These are phyloP conservation scores for Eupithecia dodoneata DNA, from an alignment of 2,888 invertebrate species.

Conservation along the genomic window DNA sequence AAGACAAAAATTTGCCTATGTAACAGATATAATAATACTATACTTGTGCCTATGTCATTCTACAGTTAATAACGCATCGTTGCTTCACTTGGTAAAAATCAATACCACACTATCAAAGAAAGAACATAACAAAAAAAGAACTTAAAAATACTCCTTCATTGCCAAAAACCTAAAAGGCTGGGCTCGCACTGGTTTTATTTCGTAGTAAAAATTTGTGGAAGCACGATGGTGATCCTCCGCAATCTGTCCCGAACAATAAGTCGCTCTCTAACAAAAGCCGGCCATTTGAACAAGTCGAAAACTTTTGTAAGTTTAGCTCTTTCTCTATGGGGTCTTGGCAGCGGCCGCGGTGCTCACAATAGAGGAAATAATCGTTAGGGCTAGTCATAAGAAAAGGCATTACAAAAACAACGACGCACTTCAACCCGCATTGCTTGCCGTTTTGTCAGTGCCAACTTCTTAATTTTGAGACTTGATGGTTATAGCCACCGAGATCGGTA, in stretches of 20 bases:
- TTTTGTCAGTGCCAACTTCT: constrained; percentile 73
- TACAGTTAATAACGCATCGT: neutral
- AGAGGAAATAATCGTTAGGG: constrained; percentile 81
- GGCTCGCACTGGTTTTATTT: constrained; percentile 46
- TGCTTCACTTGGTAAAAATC: neutral
- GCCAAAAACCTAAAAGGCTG: constrained; percentile 41
- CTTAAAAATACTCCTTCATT: constrained; percentile 24
- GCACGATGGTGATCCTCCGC: constrained; percentile 74
- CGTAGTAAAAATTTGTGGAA: constrained; percentile 61
- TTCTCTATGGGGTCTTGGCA: constrained; percentile 79
- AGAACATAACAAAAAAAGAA: constrained; percentile 26
- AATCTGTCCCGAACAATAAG: constrained; percentile 84
- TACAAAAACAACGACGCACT: constrained; percentile 81
- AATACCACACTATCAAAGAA: neutral
- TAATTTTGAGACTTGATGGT: constrained; percentile 57
- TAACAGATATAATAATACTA: too few relatives aligned
- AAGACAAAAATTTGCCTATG: neutral
- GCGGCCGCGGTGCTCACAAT: constrained; percentile 74
- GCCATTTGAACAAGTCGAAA: constrained; percentile 83
- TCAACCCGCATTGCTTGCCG: constrained; percentile 73
- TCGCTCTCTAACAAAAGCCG: constrained; percentile 82
- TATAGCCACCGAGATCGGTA: constrained; percentile 29
- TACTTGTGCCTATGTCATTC: neutral
- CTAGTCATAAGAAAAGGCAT: constrained; percentile 79
- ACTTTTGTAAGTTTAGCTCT: constrained; percentile 83